phyloP scores from a whole-genome alignment of 1,140 invertebrate genomes.

The Apis mellifera region Amel_HAv3.1 CM009941.2:11193501-11194000 shows the following conservation, averaged over 20 bases:
- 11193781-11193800: constrained; percentile 38
- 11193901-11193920: neutral
- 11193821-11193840: constrained; percentile 66
- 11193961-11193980: neutral
- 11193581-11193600: neutral
- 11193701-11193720: constrained; percentile 56
- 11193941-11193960: constrained; percentile 32
- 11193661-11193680: constrained; percentile 20
- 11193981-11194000: no score
- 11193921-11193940: constrained; percentile 26
- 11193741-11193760: constrained; percentile 71
- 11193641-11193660: neutral
- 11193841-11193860: constrained; percentile 68
- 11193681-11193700: constrained; percentile 10
- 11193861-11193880: constrained; percentile 66
- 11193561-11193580: constrained; percentile 4
- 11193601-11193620: neutral
- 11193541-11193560: neutral
- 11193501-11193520: neutral
- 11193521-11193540: no score
- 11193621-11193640: constrained; percentile 20
- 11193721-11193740: constrained; percentile 63
- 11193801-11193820: constrained; percentile 44
- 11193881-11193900: no score
- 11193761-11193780: constrained; percentile 49